Base-by-base conservation (phyloP, 1,140 invertebrate species). In the Caenorhabditis briggsae region DNA sequence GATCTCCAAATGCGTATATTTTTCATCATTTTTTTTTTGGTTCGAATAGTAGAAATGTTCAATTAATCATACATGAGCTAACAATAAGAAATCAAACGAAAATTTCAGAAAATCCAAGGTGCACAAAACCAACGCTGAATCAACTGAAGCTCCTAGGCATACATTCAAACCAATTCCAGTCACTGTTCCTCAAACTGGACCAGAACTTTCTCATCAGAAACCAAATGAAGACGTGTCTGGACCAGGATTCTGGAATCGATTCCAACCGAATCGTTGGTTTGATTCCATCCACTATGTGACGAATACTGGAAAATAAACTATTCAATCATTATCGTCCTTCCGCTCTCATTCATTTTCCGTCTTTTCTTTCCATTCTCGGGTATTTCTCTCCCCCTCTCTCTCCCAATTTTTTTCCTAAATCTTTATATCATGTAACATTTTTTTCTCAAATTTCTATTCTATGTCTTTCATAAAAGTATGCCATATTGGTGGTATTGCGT, bases 191-290 rank as follows among this genome's bases (percentile, higher is more conserved):
- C 58, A 59, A n/a, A 85, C 83, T 46, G 74, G 78, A 25, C 86
- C 86, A 25, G 84, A 84, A 20, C 59, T 86, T 46, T 83, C 78
- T 58, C 83, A 84, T 78, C 82, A 74, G 46, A 82, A 88, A 65
- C 58, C 82, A 50, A 84, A 87, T 70, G 84, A 88, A 82, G 43
- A 55, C 20, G 41, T 82, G n/a, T 56, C 55, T 56, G 85, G 85
- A 53, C 85, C 85, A 55, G 88, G 59, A 16, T 90, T 90, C 70
- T 90, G 90, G 90, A 90, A 88, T 70, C 84, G 88, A 87, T 90
- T 90, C 85, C 89, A 90, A 85, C 90, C 90, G 14, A 90, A 90
- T 14, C 84, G 88, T 20, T 90, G 90, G 90, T 90, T 78, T 25
- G 70, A 78, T 78, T 78, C 70, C 11, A 78, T 78, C 41, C 70